Evolutionary conservation across 2,888 invertebrate species (phyloP), one percentile per base, ranked within the genome.

Genomic region (Mesodorylaimus sp.): DNA sequence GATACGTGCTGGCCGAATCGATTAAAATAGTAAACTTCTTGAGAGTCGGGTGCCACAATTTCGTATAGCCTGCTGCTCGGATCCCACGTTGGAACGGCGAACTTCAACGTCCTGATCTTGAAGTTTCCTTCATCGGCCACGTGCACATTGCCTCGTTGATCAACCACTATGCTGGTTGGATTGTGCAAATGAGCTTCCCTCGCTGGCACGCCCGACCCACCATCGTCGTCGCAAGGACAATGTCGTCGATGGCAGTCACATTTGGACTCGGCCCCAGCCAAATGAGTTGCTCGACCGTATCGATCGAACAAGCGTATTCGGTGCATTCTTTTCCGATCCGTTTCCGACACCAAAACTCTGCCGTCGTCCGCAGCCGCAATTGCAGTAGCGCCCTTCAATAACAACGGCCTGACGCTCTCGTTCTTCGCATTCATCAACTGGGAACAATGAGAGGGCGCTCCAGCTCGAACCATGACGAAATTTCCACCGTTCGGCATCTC

Each of bases 101-200:
- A 38, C 10, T 24, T 2, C 23, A 52, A 16, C 3, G 47, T 21
- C 28, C 55, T 48, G 21, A 57, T 47, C 47, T 59, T 59, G 46
- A 69, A 77, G 59, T 72, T 72, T 29, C 73, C 89, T 76, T 88
- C 86, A 73, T 97, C 95, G 37, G 91, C 87, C 47, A 95, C 81
- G 70, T 91, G 85, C 43, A 95, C 75, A 50, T 87, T 82, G n/a
- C 91, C 89, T 66, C 89, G 88, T 32, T 91, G 87, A 28, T 89
- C 86, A 37, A 93, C 87, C 13, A 19, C 19, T 26, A 43, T 16
- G 10, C 7, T 7, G 10, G 27, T 43, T 3, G 70, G 68, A 5
- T 38, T 44, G 41, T 55, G 51, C 27, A 58, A 44, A 23, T 47
- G 49, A 10, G 57, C 53, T 7, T 57, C 41, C 5, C 39, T 48